Evolutionary conservation across 1,140 invertebrate genomes (phyloP), one percentile per base, ranked within the genome.

Genomic region (Euschistus heros): DNA sequence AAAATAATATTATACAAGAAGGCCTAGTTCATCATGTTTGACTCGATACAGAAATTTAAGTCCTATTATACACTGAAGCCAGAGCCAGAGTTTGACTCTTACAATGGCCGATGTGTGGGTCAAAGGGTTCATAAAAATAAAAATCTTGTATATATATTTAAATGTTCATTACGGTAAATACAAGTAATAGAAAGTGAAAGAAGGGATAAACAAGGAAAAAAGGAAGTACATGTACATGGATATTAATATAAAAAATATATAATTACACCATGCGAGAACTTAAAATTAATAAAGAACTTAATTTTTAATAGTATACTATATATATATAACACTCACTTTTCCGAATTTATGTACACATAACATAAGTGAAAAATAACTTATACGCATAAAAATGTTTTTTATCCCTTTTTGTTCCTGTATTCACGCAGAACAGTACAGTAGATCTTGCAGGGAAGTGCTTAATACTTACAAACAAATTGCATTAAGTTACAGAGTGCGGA

Each of bases 241-340:
- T 26, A 57, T 57, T 57, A 57, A 57, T 57, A 57, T 57, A 57
- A 57, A 57, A 57, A 57, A 57, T 57, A 57, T 57, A 57, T 57
- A 57, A 57, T 57, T 57, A 57, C 54, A 57, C 54, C 54, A 57
- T 50, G 54, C 24, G 54, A 57, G 54, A 57, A 57, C 18, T 57
- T 24, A 57, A 57, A 57, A 57, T 22, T 24, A 57, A 26, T 24
- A 57, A 50, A 24, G 15, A 57, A 57, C 54, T 57, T 57, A 57
- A 24, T 57, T 24, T 57, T 20, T 57, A 57, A 57, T 57, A 57
- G 54, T 57, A 57, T 57, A 57, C 54, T 57, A 57, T 57, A 57
- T 57, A 37, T 37, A 57, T 57, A 57, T 24, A 22, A 57, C 54
- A 57, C 54, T 57, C 47, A 50, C 47, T 50, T 50, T 57, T 57